phyloP scores from a whole-genome alignment of 2,888 invertebrate genomes.

The Capitulum mitella region DNA sequence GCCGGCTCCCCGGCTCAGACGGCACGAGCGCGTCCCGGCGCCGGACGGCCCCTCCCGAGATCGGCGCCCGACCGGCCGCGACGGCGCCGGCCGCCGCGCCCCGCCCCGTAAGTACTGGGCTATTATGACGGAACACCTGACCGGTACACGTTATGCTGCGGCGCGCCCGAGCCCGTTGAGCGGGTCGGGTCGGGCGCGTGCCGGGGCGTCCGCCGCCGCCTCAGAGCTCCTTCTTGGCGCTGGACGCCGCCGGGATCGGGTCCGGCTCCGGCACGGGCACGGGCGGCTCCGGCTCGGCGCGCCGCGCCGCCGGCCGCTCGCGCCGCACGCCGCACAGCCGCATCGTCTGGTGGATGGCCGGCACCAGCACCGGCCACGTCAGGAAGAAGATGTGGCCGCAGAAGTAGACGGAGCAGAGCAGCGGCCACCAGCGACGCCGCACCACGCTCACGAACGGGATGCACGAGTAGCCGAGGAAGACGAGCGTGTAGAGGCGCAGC shows the following conservation, averaged over 20 bases:
- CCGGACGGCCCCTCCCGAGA: not conserved
- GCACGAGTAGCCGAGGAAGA: slow-evolving; percentile 36
- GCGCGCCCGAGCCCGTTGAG: no score
- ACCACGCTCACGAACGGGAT: slow-evolving; percentile 35
- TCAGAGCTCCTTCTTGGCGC: not conserved
- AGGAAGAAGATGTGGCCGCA: slow-evolving; percentile 35
- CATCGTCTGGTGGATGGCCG: slow-evolving; percentile 21
- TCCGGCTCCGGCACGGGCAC: not conserved
- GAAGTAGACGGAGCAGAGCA: slow-evolving; percentile 34
- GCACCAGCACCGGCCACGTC: slow-evolving; percentile 33
- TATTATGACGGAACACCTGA: not conserved
- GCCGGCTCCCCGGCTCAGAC: no score
- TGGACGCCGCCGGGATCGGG: not conserved
- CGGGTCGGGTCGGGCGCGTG: not conserved
- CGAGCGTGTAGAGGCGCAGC: slow-evolving; percentile 33
- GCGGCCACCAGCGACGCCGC: slow-evolving; percentile 35
- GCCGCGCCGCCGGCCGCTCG: not conserved
- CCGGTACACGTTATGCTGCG: not conserved
- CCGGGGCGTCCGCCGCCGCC: no score
- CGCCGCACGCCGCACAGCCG: not conserved
- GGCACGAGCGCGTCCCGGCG: no score
- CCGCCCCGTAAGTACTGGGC: not conserved
- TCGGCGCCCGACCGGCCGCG: not conserved
- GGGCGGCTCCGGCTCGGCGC: not conserved
- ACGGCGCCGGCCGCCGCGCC: not conserved